Evolutionary conservation across 2,888 invertebrate genomes (phyloP).

Genomic region (Caenorhabditis becei): DNA sequence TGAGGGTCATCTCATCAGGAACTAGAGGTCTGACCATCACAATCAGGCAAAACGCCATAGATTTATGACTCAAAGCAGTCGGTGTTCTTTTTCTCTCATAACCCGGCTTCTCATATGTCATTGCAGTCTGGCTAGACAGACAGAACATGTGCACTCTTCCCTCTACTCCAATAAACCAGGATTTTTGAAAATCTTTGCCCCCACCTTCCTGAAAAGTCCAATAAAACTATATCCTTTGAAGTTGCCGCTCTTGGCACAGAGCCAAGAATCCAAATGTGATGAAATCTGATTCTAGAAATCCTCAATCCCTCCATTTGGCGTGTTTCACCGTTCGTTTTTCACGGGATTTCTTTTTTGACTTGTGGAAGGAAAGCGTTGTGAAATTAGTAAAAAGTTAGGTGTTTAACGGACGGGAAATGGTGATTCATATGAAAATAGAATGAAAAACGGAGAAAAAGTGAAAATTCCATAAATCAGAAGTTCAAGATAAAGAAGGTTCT

Average conservation of each 20-base stretch:
- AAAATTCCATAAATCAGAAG: background rate
- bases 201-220: conserved; percentile 1
- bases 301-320: no score
- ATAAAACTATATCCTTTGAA: background rate
- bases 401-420: no score
- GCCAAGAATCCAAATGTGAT: no score
- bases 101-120: background rate
- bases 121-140: background rate
- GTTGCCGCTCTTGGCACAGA: no score
- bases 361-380: no score
- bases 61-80: background rate
- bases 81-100: background rate
- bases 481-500: background rate
- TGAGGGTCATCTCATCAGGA: background rate
- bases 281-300: no score
- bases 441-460: no score
- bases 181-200: background rate
- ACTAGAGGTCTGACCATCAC: no score
- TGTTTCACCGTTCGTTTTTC: no score
- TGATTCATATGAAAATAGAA: no score
- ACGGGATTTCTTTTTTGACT: no score
- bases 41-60: background rate
- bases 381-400: no score
- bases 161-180: background rate
- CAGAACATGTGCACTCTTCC: background rate